A percentile compares a stretch with the other conserved stretches of the same genome.
Conservation (phyloP, 2,888 invertebrate species). For the Omphaloscelis lunosa region DNA sequence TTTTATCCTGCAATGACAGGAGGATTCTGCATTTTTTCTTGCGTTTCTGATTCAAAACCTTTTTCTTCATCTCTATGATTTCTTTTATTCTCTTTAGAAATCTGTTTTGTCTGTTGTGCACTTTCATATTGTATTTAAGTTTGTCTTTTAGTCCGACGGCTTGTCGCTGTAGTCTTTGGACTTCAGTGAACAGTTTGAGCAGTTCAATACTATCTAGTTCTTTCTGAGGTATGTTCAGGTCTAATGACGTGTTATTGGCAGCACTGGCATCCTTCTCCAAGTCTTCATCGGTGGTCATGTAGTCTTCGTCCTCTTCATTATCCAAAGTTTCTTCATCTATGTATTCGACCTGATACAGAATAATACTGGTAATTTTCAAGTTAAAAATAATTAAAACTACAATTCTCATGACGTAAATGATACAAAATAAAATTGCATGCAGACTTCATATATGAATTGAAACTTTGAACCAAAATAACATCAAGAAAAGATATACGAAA, state of each 20-base stretch:
- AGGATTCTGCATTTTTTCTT: constrained; percentile 87
- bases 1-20: constrained; percentile 85
- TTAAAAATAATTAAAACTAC: not conserved
- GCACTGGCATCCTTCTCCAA: constrained; percentile 57
- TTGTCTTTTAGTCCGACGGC: constrained; percentile 81
- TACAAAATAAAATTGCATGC: not conserved
- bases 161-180: constrained; percentile 85
- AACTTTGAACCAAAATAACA: not conserved
- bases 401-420: not conserved
- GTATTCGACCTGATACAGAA: constrained; percentile 83
- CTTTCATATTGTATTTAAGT: constrained; percentile 81
- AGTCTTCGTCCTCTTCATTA: constrained; percentile 77
- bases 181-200: constrained; percentile 84
- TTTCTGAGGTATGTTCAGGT: constrained; percentile 62
- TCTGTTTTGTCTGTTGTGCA: constrained; percentile 82
- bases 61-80: constrained; percentile 83
- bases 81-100: constrained; percentile 80
- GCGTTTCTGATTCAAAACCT: constrained; percentile 81
- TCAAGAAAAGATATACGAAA: not conserved
- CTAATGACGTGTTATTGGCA: constrained; percentile 47
- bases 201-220: constrained; percentile 76
- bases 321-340: constrained; percentile 87
- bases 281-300: constrained; percentile 77
- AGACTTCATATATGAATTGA: not conserved
- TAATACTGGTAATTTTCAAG: not conserved